A percentile compares a stretch with the other conserved stretches of the same genome.
phyloP scores from a whole-genome alignment of 2,888 invertebrate species.

The Brachynemurus nebulosus region DNA sequence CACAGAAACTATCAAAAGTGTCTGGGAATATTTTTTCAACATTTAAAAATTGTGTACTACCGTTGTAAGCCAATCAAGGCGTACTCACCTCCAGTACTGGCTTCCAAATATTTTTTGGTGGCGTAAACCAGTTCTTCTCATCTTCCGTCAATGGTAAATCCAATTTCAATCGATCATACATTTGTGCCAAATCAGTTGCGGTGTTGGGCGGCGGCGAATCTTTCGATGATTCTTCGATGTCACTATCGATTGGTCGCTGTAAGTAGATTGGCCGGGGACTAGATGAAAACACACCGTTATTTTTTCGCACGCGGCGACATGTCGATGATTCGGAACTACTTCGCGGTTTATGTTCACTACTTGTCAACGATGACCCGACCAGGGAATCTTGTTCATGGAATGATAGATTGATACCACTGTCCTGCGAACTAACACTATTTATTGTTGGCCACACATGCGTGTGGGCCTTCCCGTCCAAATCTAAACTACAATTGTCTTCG shows the following conservation, averaged over 20 bases:
- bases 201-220: neutral
- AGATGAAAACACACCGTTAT: slow-evolving; percentile 12
- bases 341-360: slow-evolving; percentile 21
- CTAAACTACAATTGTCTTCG: slow-evolving; percentile 38
- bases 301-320: slow-evolving; percentile 23
- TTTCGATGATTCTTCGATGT: slow-evolving; percentile 5
- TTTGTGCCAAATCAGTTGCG: neutral
- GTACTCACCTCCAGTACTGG: slow-evolving; percentile 57
- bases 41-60: too few relatives aligned
- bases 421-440: slow-evolving; percentile 59
- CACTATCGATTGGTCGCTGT: slow-evolving; percentile 8
- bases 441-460: slow-evolving; percentile 50
- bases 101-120: slow-evolving; percentile 71
- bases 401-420: slow-evolving; percentile 62
- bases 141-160: neutral
- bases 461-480: slow-evolving; percentile 35
- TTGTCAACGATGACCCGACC: slow-evolving; percentile 19
- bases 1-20: too few relatives aligned
- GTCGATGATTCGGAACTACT: slow-evolving; percentile 28
- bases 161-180: slow-evolving; percentile 1
- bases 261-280: slow-evolving; percentile 5
- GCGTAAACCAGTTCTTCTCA: slow-evolving; percentile 51
- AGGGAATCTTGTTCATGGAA: slow-evolving; percentile 48
- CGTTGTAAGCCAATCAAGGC: too few relatives aligned
- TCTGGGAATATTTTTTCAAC: too few relatives aligned